These are phyloP conservation scores for Leucopsar rothschildi DNA, from an alignment of 2,113 vertebrate species.

Conservation along the genomic window DNA sequence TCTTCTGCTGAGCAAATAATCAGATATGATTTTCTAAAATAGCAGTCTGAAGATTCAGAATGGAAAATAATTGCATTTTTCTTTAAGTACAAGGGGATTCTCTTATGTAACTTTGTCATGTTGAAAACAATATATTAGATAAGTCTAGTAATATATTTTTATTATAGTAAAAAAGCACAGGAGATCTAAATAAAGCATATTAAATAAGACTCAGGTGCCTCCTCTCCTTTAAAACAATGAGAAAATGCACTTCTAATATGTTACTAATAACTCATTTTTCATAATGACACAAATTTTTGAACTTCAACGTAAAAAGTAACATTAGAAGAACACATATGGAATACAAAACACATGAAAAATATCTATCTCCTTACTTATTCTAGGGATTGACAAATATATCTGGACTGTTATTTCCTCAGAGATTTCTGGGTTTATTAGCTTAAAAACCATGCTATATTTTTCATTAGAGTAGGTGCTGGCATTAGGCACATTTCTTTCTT, in stretches of 20 bases:
- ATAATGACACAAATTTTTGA: background rate
- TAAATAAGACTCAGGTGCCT: background rate
- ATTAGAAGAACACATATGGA: background rate
- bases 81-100: conserved; percentile 81
- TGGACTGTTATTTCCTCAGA: background rate
- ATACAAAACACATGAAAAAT: background rate
- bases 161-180: conserved; percentile 63
- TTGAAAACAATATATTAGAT: conserved; percentile 76
- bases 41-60: conserved; percentile 92
- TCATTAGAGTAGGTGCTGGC: background rate
- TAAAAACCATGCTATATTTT: background rate
- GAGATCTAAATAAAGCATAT: background rate
- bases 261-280: background rate
- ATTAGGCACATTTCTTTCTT: background rate
- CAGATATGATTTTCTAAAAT: conserved; percentile 95
- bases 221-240: background rate
- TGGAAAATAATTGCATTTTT: conserved; percentile 96
- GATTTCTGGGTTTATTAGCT: background rate
- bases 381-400: background rate
- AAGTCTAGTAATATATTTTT: conserved; percentile 74
- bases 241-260: background rate
- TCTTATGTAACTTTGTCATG: conserved; percentile 84
- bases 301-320: background rate
- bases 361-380: background rate
- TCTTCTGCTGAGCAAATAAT: conserved; percentile 98